phyloP scores from a whole-genome alignment of 2,113 vertebrate genomes.

The Acanthisitta chloris region DNA sequence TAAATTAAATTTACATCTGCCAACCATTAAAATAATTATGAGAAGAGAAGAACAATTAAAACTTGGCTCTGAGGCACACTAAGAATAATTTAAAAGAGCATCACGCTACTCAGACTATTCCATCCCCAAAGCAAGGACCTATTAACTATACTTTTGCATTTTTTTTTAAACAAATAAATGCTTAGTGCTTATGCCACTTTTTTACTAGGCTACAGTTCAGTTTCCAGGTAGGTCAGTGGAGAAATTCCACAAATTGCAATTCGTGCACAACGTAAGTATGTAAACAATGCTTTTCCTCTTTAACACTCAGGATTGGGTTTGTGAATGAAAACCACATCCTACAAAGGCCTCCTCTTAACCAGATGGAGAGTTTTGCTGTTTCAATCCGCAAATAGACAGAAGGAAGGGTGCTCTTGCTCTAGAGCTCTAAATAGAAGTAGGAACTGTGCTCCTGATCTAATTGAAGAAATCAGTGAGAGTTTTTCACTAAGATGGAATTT shows the following conservation, averaged over 20 bases:
- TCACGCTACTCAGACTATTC: not conserved
- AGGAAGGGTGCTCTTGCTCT: not conserved
- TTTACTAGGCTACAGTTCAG: not conserved
- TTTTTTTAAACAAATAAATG: not conserved
- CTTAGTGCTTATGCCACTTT: not conserved
- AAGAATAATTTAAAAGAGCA: not conserved
- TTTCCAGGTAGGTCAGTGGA: not conserved
- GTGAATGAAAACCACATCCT: not conserved
- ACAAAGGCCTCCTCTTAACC: not conserved
- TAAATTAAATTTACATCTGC: not conserved
- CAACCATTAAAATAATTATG: not conserved
- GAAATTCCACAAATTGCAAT: not conserved
- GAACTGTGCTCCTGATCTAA: not conserved
- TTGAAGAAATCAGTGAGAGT: not conserved
- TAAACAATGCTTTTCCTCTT: not conserved
- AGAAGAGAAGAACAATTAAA: not conserved
- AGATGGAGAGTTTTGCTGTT: not conserved
- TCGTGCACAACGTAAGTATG: fast-evolving
- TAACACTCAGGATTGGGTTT: not conserved
- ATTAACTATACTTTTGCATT: not conserved
- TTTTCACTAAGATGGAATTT: not conserved
- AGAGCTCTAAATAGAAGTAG: not conserved
- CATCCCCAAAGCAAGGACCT: not conserved
- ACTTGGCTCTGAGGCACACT: not conserved
- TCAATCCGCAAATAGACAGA: not conserved